Percentiles rank a stretch among this genome's conserved stretches.
phyloP scores from a whole-genome alignment of 2,888 invertebrate species.

The Epinotia bilunana region DNA sequence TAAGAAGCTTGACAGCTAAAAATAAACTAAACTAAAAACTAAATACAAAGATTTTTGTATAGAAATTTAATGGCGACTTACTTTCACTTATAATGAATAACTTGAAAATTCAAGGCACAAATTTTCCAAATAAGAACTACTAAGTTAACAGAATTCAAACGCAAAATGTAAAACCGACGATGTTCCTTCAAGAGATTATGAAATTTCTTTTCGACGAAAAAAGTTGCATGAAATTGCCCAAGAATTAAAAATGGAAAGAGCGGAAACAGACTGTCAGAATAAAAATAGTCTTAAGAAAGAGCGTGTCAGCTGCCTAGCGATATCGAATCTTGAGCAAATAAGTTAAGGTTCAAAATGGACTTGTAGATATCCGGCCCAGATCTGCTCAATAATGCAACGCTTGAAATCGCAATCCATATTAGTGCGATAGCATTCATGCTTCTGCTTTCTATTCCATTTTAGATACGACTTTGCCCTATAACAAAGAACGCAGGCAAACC shows the following conservation, averaged over 20 bases:
- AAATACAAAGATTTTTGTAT: too few relatives aligned
- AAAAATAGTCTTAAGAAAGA: constrained; percentile 33
- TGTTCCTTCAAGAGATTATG: constrained; percentile 26
- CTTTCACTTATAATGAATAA: background rate
- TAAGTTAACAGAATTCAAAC: background rate
- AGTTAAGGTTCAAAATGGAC: background rate
- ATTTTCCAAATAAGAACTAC: background rate
- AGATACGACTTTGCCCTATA: too few relatives aligned
- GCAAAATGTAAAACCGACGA: constrained; percentile 13
- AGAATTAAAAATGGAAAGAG: constrained; percentile 39
- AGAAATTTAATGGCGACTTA: too few relatives aligned
- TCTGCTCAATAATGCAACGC: constrained; percentile 37
- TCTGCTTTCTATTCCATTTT: background rate
- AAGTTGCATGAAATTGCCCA: constrained; percentile 42
- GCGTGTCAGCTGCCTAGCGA: background rate
- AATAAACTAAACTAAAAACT: too few relatives aligned
- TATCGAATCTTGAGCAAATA: background rate
- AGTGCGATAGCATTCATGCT: constrained; percentile 29
- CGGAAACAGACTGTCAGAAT: constrained; percentile 40
- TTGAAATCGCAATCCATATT: constrained; percentile 31
- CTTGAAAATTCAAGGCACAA: background rate
- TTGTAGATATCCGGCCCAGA: background rate
- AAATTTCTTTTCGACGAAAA: constrained; percentile 35
- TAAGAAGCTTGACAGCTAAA: too few relatives aligned
- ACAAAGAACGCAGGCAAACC: too few relatives aligned